phyloP scores from a whole-genome alignment of 2,888 invertebrate species.

The Plemyria rubiginata region DNA sequence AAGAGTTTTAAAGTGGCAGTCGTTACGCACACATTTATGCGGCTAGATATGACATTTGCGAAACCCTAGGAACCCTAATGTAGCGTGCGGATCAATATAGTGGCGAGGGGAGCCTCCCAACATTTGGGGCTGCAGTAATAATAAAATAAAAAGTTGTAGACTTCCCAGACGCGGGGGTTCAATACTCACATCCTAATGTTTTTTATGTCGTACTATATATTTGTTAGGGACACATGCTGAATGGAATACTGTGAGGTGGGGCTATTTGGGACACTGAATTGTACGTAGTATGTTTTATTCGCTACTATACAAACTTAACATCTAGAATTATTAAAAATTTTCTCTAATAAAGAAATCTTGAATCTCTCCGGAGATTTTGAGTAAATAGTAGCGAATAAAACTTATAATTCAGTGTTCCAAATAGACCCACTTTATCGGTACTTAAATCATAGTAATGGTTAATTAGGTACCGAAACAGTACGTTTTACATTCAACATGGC shows the following conservation, averaged over 20 bases:
- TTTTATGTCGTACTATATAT: conserved; percentile 23
- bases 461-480: no score
- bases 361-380: no score
- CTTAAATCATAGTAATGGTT: conserved; percentile 4
- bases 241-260: no score
- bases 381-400: no score
- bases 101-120: conserved; percentile 54
- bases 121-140: conserved; percentile 53
- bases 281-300: no score
- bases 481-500: no score
- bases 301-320: no score
- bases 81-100: conserved; percentile 65
- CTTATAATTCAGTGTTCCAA: no score
- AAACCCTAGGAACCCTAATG: conserved; percentile 63
- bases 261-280: no score
- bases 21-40: conserved; percentile 7
- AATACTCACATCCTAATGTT: conserved; percentile 44
- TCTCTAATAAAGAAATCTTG: no score
- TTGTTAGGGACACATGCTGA: conserved; percentile 34
- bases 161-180: conserved; percentile 34
- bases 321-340: no score
- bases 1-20: not conserved
- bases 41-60: conserved; percentile 31
- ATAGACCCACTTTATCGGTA: no score
- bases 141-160: conserved; percentile 44